phyloP scores from a whole-genome alignment of 2,113 vertebrate genomes.

The Pseudorectes ferrugineus region DNA sequence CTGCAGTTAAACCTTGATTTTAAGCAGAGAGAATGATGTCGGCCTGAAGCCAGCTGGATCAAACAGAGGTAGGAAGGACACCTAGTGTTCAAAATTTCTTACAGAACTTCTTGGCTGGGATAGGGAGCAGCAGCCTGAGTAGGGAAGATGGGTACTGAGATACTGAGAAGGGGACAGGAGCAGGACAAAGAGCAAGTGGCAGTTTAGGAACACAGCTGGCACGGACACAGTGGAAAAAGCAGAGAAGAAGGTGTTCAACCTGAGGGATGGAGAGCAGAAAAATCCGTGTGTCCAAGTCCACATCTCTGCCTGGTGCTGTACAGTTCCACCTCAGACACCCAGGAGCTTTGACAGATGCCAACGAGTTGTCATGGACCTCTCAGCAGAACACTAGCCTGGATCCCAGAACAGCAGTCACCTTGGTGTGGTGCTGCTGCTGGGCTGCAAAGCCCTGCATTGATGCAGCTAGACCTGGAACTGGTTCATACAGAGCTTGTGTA shows the following conservation, averaged over 20 bases:
- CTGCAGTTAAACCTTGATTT: not conserved
- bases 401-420: not conserved
- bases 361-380: not conserved
- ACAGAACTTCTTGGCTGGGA: not conserved
- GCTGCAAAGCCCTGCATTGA: not conserved
- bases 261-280: not conserved
- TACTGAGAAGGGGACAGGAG: not conserved
- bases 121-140: not conserved
- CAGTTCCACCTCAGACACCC: not conserved
- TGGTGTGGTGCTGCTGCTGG: not conserved
- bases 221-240: not conserved
- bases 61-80: constrained; percentile 21
- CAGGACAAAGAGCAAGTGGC: not conserved
- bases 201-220: not conserved
- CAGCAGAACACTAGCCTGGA: not conserved
- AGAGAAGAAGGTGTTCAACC: not conserved
- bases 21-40: not conserved
- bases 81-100: constrained; percentile 16
- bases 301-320: not conserved
- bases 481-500: not conserved
- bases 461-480: not conserved
- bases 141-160: not conserved
- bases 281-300: not conserved
- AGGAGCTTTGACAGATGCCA: not conserved
- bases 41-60: not conserved